Conservation (phyloP, 2,797 vertebrate species). For the Lagothrix lagotricha region DNA sequence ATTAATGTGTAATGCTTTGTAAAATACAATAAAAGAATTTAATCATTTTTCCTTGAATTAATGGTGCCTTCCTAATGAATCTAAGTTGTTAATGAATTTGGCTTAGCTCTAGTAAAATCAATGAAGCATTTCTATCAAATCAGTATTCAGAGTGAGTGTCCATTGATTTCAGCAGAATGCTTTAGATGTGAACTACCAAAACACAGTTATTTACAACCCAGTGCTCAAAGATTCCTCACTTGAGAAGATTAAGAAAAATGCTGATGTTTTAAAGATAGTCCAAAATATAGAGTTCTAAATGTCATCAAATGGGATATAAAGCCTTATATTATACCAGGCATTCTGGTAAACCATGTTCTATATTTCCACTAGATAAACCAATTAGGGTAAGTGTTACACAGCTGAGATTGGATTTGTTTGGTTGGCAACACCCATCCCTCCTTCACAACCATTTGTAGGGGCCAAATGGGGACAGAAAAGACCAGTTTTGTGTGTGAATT, state of each 20-base stretch:
- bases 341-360: slow-evolving; percentile 10
- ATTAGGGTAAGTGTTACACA: not conserved
- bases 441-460: not conserved
- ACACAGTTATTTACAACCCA: slow-evolving; percentile 32
- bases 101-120: slow-evolving; percentile 67
- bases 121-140: slow-evolving; percentile 70
- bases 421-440: not conserved
- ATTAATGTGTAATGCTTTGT: slow-evolving; percentile 60
- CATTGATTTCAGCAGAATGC: slow-evolving; percentile 48
- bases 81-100: slow-evolving; percentile 68
- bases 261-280: not conserved
- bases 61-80: slow-evolving; percentile 74
- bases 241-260: slow-evolving; percentile 48
- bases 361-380: slow-evolving; percentile 32
- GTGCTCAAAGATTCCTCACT: not conserved
- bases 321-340: not conserved
- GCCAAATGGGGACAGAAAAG: not conserved
- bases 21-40: slow-evolving; percentile 63
- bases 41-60: slow-evolving; percentile 68
- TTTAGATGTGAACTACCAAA: slow-evolving; percentile 49
- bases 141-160: slow-evolving; percentile 46
- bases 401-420: not conserved
- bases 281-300: slow-evolving; percentile 1
- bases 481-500: not conserved
- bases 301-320: not conserved